These are phyloP conservation scores for Brachionus rubens DNA, from an alignment of 1,140 invertebrate genomes.

Conservation along the genomic window DNA sequence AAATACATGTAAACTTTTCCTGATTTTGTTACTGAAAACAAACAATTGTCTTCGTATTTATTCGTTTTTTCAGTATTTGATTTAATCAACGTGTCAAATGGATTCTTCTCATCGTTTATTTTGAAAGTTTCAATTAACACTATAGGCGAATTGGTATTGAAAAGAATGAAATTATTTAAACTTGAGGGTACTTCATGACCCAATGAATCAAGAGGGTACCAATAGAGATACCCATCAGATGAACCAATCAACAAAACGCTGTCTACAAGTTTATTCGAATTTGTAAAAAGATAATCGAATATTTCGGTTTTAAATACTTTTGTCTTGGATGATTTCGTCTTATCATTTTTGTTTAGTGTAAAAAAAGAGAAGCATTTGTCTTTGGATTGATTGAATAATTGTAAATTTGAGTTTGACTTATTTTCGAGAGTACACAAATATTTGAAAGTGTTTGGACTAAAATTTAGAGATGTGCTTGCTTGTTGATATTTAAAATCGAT, in stretches of 20 bases:
- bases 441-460: neutral
- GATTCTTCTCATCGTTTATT: neutral
- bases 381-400: neutral
- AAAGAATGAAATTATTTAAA: conserved; percentile 1
- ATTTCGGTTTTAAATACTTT: neutral
- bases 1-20: neutral
- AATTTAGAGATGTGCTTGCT: neutral
- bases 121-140: conserved; percentile 16
- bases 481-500: neutral
- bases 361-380: neutral
- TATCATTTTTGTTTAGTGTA: neutral
- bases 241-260: neutral
- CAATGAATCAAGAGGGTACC: neutral
- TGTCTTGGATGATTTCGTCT: neutral
- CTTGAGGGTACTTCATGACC: neutral
- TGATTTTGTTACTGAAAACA: neutral
- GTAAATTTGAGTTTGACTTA: neutral
- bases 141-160: neutral
- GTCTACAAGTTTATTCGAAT: neutral
- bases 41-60: conserved; percentile 5
- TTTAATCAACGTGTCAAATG: neutral
- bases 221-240: conserved; percentile 24
- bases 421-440: neutral
- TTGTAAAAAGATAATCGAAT: neutral
- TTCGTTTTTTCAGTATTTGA: neutral